These are phyloP conservation scores for Ennomos fuscantarius DNA, from an alignment of 2,888 invertebrate genomes.

Conservation along the genomic window DNA sequence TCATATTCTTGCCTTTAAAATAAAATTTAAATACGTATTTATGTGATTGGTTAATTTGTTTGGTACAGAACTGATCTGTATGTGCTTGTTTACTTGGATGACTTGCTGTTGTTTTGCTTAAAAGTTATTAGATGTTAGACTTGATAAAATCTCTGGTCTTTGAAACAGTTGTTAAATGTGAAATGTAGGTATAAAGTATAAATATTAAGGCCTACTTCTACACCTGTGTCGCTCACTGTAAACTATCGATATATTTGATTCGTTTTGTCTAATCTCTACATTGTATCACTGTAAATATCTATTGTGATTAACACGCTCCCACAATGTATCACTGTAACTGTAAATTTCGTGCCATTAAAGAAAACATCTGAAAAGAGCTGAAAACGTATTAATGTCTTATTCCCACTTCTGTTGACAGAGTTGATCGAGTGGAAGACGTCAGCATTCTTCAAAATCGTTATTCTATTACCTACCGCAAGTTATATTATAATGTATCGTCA, in stretches of 20 bases:
- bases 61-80: not conserved
- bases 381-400: too few relatives aligned
- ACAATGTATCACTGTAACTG: conserved; percentile 37
- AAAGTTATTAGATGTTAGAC: conserved; percentile 7
- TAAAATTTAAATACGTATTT: not conserved
- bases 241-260: conserved; percentile 44
- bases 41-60: not conserved
- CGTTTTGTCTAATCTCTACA: conserved; percentile 11
- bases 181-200: conserved; percentile 63
- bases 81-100: not conserved
- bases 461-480: too few relatives aligned
- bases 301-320: conserved; percentile 3
- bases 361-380: too few relatives aligned
- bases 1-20: too few relatives aligned
- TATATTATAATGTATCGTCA: too few relatives aligned
- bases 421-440: too few relatives aligned
- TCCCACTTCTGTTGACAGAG: too few relatives aligned
- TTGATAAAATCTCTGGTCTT: conserved; percentile 3
- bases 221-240: conserved; percentile 82
- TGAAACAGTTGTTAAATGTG: conserved; percentile 41
- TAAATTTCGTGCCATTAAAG: not conserved
- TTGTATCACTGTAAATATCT: conserved; percentile 46
- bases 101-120: not conserved
- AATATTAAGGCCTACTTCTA: conserved; percentile 71
- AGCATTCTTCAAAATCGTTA: too few relatives aligned